Conservation (phyloP, 2,797 vertebrate species). For the Sparidentex hasta region DNA sequence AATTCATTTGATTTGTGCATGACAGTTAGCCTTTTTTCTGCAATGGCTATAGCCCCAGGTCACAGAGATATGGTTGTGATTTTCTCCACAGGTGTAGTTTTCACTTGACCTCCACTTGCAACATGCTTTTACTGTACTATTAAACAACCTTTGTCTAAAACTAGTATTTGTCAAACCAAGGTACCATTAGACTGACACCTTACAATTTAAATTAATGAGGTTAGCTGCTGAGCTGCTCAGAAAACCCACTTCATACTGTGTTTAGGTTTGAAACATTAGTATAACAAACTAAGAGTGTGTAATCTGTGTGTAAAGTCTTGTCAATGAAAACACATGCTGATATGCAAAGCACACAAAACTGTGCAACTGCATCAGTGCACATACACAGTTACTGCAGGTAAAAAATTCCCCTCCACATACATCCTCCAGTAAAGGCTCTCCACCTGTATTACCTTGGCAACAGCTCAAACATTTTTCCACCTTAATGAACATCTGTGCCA, state of each 20-base stretch:
- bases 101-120: not conserved
- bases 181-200: not conserved
- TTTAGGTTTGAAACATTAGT: not conserved
- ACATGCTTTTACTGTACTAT: not conserved
- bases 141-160: not conserved
- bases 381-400: not conserved
- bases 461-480: not conserved
- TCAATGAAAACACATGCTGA: not conserved
- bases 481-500: slow-evolving; percentile 26
- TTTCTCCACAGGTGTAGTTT: not conserved
- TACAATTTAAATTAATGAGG: not conserved
- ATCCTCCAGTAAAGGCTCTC: not conserved
- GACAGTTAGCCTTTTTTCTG: not conserved
- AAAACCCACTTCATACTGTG: not conserved
- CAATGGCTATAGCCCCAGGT: not conserved
- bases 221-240: not conserved
- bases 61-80: not conserved
- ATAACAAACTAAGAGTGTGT: not conserved
- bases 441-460: slow-evolving; percentile 2
- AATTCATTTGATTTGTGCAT: slow-evolving; percentile 3
- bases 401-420: not conserved
- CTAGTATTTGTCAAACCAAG: not conserved
- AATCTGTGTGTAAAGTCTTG: too few relatives aligned
- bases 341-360: not conserved
- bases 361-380: not conserved